Evolutionary conservation across 2,888 invertebrate species (phyloP).

Genomic region (Thereva unica): DNA sequence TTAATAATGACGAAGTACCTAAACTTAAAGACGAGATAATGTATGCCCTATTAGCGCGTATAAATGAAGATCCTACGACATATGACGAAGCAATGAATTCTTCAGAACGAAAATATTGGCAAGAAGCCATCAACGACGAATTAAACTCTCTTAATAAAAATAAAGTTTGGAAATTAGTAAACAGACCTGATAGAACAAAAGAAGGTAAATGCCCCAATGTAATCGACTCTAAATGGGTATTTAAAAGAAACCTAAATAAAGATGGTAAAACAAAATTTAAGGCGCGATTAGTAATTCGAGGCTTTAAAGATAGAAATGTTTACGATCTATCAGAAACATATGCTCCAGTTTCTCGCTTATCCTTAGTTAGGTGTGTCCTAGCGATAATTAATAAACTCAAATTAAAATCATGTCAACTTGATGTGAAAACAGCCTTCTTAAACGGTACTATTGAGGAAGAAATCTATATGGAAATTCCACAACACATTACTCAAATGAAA

Average conservation of each 20-base stretch:
- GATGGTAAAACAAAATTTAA: neutral
- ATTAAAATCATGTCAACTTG: neutral
- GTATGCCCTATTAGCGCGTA: neutral
- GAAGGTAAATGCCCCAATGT: neutral
- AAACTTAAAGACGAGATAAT: too few relatives aligned
- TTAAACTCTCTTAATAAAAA: slow-evolving; percentile 5
- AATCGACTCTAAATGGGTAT: slow-evolving; percentile 11
- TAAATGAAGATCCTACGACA: neutral
- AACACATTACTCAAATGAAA: neutral
- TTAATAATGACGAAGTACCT: too few relatives aligned
- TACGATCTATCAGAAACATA: too few relatives aligned
- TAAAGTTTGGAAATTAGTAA: slow-evolving; percentile 5
- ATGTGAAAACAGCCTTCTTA: slow-evolving; percentile 13
- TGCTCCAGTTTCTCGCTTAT: too few relatives aligned
- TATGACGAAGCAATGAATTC: slow-evolving; percentile 6
- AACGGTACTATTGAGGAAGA: slow-evolving; percentile 4
- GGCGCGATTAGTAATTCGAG: slow-evolving; percentile 2
- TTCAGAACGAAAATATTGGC: neutral
- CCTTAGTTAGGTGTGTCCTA: too few relatives aligned
- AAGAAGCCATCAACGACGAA: neutral
- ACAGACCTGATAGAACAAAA: neutral
- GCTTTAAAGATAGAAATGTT: slow-evolving; percentile 2
- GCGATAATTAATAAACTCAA: too few relatives aligned
- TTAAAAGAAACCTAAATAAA: neutral
- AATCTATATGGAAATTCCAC: slow-evolving; percentile 13